These are phyloP conservation scores for Andricus grossulariae DNA, from an alignment of 1,140 invertebrate genomes.

Conservation along the genomic window DNA sequence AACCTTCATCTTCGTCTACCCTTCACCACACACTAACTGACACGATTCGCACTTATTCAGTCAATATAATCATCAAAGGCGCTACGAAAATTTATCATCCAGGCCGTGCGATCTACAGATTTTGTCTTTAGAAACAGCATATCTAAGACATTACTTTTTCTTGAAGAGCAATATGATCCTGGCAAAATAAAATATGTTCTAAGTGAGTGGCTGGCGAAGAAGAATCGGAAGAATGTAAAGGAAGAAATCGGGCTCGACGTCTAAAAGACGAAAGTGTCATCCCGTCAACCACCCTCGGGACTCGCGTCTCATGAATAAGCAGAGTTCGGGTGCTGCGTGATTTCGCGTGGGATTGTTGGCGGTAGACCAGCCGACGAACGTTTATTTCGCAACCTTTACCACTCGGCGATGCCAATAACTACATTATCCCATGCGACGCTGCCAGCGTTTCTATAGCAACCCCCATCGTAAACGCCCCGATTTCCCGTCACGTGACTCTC, in stretches of 20 bases:
- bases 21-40: background rate
- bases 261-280: slow-evolving; percentile 41
- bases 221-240: slow-evolving; percentile 37
- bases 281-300: slow-evolving; percentile 37
- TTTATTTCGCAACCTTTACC: slow-evolving; percentile 73
- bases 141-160: no score
- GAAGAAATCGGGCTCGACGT: slow-evolving; percentile 51
- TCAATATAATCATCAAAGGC: slow-evolving; percentile 4
- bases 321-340: slow-evolving; percentile 67
- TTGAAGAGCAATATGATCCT: no score
- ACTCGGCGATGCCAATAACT: slow-evolving; percentile 67
- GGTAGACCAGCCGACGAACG: slow-evolving; percentile 73
- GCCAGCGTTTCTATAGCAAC: slow-evolving; percentile 67
- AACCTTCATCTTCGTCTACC: background rate
- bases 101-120: no score
- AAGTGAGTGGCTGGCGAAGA: slow-evolving; percentile 3
- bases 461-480: slow-evolving; percentile 55
- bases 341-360: slow-evolving; percentile 74
- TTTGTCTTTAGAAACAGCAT: no score
- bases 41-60: background rate
- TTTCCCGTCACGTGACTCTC: slow-evolving; percentile 60
- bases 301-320: slow-evolving; percentile 69
- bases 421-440: slow-evolving; percentile 67
- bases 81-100: slow-evolving; percentile 13
- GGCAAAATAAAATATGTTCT: background rate